Percentiles rank a stretch among this genome's conserved stretches.
Conservation (phyloP, 2,113 vertebrate genomes). For the Campylomormyrus numenius region DNA sequence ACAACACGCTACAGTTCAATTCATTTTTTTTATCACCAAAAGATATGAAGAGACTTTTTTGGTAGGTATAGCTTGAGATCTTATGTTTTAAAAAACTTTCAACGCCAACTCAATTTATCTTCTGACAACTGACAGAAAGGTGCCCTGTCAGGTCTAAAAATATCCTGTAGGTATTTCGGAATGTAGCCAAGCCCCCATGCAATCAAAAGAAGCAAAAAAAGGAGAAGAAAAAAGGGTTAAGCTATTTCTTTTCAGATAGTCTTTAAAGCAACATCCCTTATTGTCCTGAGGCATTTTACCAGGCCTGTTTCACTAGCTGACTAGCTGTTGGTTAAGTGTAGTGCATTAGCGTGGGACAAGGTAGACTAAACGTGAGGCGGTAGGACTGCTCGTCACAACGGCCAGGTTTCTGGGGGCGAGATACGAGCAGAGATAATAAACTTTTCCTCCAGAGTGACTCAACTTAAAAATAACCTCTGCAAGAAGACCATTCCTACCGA, state of each 20-base stretch:
- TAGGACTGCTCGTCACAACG: slow-evolving; percentile 70
- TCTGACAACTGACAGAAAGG: slow-evolving; percentile 44
- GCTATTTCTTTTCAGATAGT: slow-evolving; percentile 48
- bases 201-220: slow-evolving; percentile 69
- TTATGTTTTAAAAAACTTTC: not conserved
- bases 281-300: slow-evolving; percentile 70
- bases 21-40: not conserved
- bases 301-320: slow-evolving; percentile 66
- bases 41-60: not conserved
- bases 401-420: slow-evolving; percentile 70
- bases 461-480: slow-evolving; percentile 66
- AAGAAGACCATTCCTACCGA: slow-evolving; percentile 47
- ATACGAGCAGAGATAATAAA: slow-evolving; percentile 72
- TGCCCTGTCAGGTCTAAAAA: slow-evolving; percentile 47
- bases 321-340: slow-evolving; percentile 62
- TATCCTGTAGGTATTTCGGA: slow-evolving; percentile 57
- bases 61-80: not conserved
- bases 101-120: not conserved
- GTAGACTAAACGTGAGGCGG: slow-evolving; percentile 65
- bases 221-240: slow-evolving; percentile 66
- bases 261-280: slow-evolving; percentile 64
- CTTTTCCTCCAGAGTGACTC: slow-evolving; percentile 59
- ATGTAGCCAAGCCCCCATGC: slow-evolving; percentile 53
- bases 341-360: slow-evolving; percentile 44
- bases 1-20: not conserved